Evolutionary conservation across 2,113 vertebrate species (phyloP), one percentile per base, ranked within the genome.

Genomic region (Colaptes auratus): DNA sequence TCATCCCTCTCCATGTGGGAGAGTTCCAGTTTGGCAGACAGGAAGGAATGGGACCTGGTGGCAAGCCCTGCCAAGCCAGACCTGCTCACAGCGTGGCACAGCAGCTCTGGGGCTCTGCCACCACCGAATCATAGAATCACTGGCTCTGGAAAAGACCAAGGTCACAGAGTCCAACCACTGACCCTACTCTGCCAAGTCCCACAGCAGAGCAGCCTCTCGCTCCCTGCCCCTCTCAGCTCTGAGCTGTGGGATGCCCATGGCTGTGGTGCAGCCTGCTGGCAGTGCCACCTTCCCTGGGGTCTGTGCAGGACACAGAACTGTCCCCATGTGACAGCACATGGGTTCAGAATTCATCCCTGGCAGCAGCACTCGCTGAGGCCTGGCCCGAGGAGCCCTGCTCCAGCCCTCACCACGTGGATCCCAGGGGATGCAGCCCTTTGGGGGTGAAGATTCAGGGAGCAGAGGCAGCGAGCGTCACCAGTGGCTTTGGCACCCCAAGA

Each of bases 401-500:
- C 46, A 71, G 48, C 61, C 56, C 36, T 55, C 6, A 1, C 11
- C 12, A 1, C 33, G 11, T 2, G 2, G 39, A 25, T 5, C 50
- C 33, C 3, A 3, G 13, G 61, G 6, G 33, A 12, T 39, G 46
- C 87, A 53, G 52, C n/a, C 63, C 39, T 42, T 63, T 2, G 0
- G 70, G 39, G 46, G 30, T 2, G 1, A n/a, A 55, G 15, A 21
- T 24, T 33, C 3, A 4, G 60, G 2, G 16, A 48, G 64, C 53
- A 48, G 42, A 28, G 44, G 20, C 7, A 8, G 1, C 42, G 31
- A 7, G 52, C 1, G 0, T 4, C 55, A 2, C 6, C 9, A 7
- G 28, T 17, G 2, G 8, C 10, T 53, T 39, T 25, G 65, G 36
- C 65, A 24, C 19, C 44, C 65, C n/a, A 3, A 1, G 63, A 1